These are phyloP conservation scores for Amphiprion ocellaris DNA, from an alignment of 2,113 vertebrate species.

Conservation along the genomic window DNA sequence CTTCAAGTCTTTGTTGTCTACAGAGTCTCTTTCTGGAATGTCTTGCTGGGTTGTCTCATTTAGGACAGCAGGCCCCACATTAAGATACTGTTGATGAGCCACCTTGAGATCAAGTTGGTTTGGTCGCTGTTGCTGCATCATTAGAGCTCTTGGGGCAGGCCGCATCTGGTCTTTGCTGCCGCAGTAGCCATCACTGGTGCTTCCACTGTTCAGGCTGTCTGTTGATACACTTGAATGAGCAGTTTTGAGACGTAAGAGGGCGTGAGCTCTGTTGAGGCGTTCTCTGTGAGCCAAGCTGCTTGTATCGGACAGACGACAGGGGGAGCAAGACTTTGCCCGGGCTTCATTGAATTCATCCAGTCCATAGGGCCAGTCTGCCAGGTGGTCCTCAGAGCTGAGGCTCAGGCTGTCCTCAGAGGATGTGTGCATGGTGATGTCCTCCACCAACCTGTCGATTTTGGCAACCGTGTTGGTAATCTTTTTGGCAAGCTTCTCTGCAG, in stretches of 20 bases:
- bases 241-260: slow-evolving; percentile 89
- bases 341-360: slow-evolving; percentile 89
- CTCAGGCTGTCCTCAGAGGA: slow-evolving; percentile 98
- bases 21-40: slow-evolving; percentile 82
- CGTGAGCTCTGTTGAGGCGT: slow-evolving; percentile 85
- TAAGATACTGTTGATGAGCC: slow-evolving; percentile 77
- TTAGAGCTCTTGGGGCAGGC: slow-evolving; percentile 80
- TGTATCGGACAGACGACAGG: slow-evolving; percentile 88
- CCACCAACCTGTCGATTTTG: slow-evolving; percentile 94
- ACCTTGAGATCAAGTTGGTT: slow-evolving; percentile 91
- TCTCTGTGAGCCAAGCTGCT: slow-evolving; percentile 85
- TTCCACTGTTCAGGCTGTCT: slow-evolving; percentile 95
- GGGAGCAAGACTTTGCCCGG: slow-evolving; percentile 92
- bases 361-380: slow-evolving; percentile 91
- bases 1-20: slow-evolving; percentile 73
- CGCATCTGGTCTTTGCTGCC: slow-evolving; percentile 89
- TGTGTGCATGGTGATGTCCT: slow-evolving; percentile 95
- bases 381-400: slow-evolving; percentile 95
- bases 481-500: slow-evolving; percentile 90
- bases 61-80: slow-evolving; percentile 42
- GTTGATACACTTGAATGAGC: slow-evolving; percentile 92
- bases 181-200: slow-evolving; percentile 93
- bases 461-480: slow-evolving; percentile 94
- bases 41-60: slow-evolving; percentile 77
- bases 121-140: slow-evolving; percentile 88